Base-by-base conservation (phyloP, 1,140 invertebrate genomes). In the Drosophila varians region DNA sequence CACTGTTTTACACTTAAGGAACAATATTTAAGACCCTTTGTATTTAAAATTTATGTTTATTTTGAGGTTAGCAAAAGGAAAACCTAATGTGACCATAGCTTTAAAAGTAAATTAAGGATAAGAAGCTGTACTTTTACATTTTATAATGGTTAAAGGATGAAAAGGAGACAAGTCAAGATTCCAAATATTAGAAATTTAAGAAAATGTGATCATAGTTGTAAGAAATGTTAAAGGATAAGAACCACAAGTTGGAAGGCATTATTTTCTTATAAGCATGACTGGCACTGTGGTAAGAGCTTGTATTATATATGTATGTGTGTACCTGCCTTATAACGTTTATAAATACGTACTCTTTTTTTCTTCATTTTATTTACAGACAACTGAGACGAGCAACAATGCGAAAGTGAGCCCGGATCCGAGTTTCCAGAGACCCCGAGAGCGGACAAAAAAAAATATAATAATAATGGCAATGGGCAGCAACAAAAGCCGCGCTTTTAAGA, bases 371-470 rank as follows among this genome's bases (percentile, higher is more conserved):
- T 53, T 72, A 77, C 80, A 87, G 80, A 80, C 68, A 74, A 68
- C 51, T 61, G 82, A 80, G 82, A 79, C 80, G 80, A 79, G 72
- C 66, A 58, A 80, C 80, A 74, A 80, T 86, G 80, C 80, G 73
- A 86, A 86, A 87, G 82, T 77, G 75, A 74, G 71, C 60, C 40
- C 40, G 64, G 55, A 64, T 36, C 49, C 49, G 18, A 23, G 28
- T 28, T 23, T 21, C 53, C 53, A 69, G 38, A 42, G 38, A 42
- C 26, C 28, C 28, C 9, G 38, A 42, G 14, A 38, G 16, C 54
- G 14, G 45, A 36, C 45, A 31, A 68, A 40, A 68, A 36, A 54
- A 2, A 31, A 31, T 51, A 53, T 42, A 64, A 58, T 28, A 74
- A 72, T 58, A 80, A 83, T 77, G 66, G 60, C 74, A 80, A 73